Evolutionary conservation across 2,113 vertebrate species (phyloP), one percentile per base, ranked within the genome.

Genomic region (Rutilus rutilus): DNA sequence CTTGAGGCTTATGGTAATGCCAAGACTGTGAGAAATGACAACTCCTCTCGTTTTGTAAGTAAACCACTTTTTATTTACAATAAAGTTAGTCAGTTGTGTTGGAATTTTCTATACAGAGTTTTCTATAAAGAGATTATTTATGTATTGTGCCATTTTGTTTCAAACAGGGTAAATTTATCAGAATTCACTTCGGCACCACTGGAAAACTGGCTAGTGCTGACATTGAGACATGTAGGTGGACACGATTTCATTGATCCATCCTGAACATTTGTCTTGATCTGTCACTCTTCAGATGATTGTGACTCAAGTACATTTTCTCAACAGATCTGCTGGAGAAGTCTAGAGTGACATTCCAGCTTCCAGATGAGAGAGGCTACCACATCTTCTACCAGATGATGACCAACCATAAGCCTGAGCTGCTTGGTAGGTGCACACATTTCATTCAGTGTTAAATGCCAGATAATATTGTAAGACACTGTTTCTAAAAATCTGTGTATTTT

Each of bases 151-250:
- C 27, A 11, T 84, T 85, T 88, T 59, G 0, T 47, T 64, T 45
- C 1, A 54, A 85, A 69, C 52, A 91, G 91, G 90, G 90, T 89
- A 91, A 91, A 91, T 91, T 91, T 91, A 97, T 97, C 92, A 94
- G 96, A 90, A 96, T 96, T 91, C 95, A 96, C 82, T 96, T 96
- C 42, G 95, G 94, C 0, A 91, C 96, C 21, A 94, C 94, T 5
- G 96, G 96, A 79, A 97, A 97, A 88, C 92, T 97, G 93, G 89
- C 96, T 91, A 96, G 95, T 91, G 96, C 96, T 85, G 96, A 97
- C 82, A 97, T 96, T 92, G 96, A 96, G 89, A 96, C 96, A n/a
- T 96, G 96, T 97, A 23, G 45, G 71, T 5, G n/a, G 17, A 7
- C n/a, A 30, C 12, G 27, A 9, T 19, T n/a, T 39, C 9, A 42